Evolutionary conservation across 2,113 vertebrate genomes (phyloP).

Genomic region (Ramphastos sulfuratus): DNA sequence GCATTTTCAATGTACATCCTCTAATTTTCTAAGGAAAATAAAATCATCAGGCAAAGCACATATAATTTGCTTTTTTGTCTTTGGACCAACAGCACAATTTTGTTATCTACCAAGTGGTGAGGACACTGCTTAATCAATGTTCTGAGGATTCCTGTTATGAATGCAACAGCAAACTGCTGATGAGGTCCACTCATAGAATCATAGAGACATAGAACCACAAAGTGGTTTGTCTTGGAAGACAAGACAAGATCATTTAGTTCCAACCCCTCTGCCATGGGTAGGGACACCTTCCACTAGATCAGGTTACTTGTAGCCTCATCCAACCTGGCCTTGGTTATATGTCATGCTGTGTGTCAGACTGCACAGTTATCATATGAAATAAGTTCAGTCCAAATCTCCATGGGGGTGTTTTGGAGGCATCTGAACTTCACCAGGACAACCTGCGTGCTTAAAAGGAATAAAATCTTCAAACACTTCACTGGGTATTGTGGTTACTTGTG

Average conservation of each 20-base stretch:
- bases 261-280: background rate
- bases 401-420: background rate
- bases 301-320: background rate
- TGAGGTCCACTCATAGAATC: background rate
- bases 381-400: background rate
- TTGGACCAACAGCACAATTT: constrained; percentile 28
- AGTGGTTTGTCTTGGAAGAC: background rate
- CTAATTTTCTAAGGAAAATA: constrained; percentile 55
- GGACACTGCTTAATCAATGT: background rate
- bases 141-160: constrained; percentile 26
- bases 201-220: background rate
- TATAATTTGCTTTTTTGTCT: constrained; percentile 38
- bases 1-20: constrained; percentile 50
- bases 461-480: fast-evolving
- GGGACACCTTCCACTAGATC: background rate
- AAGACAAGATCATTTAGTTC: background rate
- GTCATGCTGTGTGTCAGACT: constrained; percentile 21
- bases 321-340: background rate
- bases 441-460: background rate
- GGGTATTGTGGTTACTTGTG: fast-evolving
- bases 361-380: background rate
- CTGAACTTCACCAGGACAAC: background rate
- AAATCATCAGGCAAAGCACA: constrained; percentile 17
- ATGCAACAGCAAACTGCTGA: background rate
- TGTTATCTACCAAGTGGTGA: constrained; percentile 7